These are phyloP conservation scores for Pygoscelis adeliae DNA, from an alignment of 2,113 vertebrate species.

Conservation along the genomic window DNA sequence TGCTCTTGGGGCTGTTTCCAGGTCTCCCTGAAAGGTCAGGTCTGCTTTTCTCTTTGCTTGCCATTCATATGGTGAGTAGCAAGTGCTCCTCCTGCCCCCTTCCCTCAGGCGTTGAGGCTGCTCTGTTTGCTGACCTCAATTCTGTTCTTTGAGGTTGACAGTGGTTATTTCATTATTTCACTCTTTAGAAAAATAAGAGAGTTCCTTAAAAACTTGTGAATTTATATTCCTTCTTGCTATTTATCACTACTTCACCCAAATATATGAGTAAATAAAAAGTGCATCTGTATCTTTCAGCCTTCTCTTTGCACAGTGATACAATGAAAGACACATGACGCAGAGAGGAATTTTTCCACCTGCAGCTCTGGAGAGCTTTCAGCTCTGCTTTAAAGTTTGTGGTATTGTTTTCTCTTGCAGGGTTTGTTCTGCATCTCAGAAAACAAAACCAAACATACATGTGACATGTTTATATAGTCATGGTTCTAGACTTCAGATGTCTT, in stretches of 20 bases:
- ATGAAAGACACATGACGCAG: not conserved
- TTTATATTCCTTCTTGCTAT: not conserved
- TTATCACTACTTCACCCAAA: not conserved
- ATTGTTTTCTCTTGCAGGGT: not conserved
- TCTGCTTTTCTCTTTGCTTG: not conserved
- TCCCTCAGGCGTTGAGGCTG: not conserved
- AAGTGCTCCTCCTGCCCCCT: not conserved
- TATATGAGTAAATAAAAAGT: not conserved
- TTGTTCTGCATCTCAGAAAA: not conserved
- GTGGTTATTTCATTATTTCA: not conserved
- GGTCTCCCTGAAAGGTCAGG: conserved; percentile 42
- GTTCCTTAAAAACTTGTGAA: not conserved
- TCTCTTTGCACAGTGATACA: not conserved
- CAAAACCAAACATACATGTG: fast-evolving
- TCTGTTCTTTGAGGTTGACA: not conserved
- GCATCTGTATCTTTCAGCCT: not conserved
- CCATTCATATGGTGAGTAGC: conserved; percentile 22
- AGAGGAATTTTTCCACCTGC: not conserved
- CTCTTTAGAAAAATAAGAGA: not conserved
- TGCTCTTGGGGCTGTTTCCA: not conserved
- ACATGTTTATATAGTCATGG: not conserved
- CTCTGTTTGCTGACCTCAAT: not conserved
- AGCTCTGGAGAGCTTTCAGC: not conserved
- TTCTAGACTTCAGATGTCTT: not conserved
- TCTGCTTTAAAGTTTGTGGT: not conserved